Percentiles rank a stretch among this genome's conserved stretches.
These are phyloP conservation scores for Plemyria rubiginata DNA, from an alignment of 2,888 invertebrate species.

Conservation along the genomic window DNA sequence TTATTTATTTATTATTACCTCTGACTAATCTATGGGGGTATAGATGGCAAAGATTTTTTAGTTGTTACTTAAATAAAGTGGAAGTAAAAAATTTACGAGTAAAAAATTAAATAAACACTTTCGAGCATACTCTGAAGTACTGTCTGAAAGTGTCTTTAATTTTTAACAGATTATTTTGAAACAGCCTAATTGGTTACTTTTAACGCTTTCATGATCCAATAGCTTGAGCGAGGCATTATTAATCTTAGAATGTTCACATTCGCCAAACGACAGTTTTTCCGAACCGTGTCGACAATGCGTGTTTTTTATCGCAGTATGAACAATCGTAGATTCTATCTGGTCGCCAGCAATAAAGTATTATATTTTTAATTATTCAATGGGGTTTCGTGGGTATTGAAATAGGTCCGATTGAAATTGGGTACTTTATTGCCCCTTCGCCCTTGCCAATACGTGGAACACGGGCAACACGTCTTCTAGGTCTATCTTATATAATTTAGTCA, in stretches of 20 bases:
- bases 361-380: slow-evolving; percentile 11
- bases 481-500: no score
- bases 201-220: not conserved
- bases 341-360: slow-evolving; percentile 3
- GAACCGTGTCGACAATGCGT: slow-evolving; percentile 35
- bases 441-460: no score
- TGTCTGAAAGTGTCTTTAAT: no score
- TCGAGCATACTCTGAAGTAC: no score
- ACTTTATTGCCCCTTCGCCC: no score
- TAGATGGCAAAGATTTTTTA: no score
- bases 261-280: slow-evolving; percentile 30
- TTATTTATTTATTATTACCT: no score
- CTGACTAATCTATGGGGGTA: no score
- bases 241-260: slow-evolving; percentile 25
- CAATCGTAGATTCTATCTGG: slow-evolving; percentile 18
- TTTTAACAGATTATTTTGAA: not conserved
- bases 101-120: no score
- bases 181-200: not conserved
- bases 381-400: slow-evolving; percentile 1
- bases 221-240: slow-evolving; percentile 12
- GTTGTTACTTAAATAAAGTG: no score
- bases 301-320: slow-evolving; percentile 32
- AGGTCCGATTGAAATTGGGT: not conserved
- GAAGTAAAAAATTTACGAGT: no score
- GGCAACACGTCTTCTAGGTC: no score